Percentiles rank a stretch among this genome's conserved stretches.
phyloP scores from a whole-genome alignment of 2,888 invertebrate genomes.

The Penaeus monodon region DNA sequence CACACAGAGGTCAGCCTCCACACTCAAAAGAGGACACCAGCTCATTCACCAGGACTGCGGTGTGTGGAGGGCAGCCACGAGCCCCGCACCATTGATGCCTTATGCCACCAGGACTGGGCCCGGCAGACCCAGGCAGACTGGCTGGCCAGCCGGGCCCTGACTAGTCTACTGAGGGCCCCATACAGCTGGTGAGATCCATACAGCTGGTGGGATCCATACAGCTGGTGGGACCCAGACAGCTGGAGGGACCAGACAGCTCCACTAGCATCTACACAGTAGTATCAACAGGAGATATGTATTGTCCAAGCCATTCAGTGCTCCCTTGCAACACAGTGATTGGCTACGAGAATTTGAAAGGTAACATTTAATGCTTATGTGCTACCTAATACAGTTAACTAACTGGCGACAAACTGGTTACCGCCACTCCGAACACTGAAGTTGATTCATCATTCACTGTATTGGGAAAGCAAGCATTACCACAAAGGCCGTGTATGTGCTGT shows the following conservation, averaged over 20 bases:
- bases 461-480: slow-evolving; percentile 47
- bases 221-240: slow-evolving; percentile 9
- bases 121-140: slow-evolving; percentile 37
- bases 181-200: slow-evolving; percentile 2
- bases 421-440: slow-evolving; percentile 33
- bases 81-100: slow-evolving; percentile 50
- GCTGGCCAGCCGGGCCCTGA: slow-evolving; percentile 40
- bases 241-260: slow-evolving; percentile 22
- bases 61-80: slow-evolving; percentile 28
- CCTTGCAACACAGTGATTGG: slow-evolving; percentile 49
- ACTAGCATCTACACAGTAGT: slow-evolving; percentile 34
- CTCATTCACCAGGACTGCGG: slow-evolving; percentile 11
- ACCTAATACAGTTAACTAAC: slow-evolving; percentile 47
- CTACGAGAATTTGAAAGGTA: slow-evolving; percentile 43
- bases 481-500: slow-evolving; percentile 52
- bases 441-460: slow-evolving; percentile 38
- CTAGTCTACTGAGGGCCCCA: slow-evolving; percentile 51
- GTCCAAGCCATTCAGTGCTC: slow-evolving; percentile 47
- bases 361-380: slow-evolving; percentile 44
- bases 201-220: slow-evolving; percentile 15
- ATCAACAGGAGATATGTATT: slow-evolving; percentile 63
- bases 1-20: slow-evolving; percentile 19
- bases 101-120: slow-evolving; percentile 46
- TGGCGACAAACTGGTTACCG: slow-evolving; percentile 38
- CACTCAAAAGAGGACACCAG: slow-evolving; percentile 11